Conservation (phyloP, 64 coral and sea anemone genomes). For the Trachythela sp. region DNA sequence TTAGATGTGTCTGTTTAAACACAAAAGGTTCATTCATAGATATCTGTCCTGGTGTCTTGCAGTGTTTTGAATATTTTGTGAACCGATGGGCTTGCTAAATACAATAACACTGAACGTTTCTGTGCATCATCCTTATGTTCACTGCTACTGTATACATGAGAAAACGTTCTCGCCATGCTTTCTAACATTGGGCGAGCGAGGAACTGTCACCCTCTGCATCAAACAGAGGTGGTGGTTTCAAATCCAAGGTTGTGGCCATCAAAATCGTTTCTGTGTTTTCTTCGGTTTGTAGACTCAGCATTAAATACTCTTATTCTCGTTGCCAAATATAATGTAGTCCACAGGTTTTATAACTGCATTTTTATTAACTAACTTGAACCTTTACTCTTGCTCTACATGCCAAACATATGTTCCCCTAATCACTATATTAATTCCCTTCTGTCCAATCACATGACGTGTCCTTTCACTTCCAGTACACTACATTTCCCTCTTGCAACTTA, state of each 20-base stretch:
- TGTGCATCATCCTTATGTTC: not conserved
- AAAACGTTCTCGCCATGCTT: too few relatives aligned
- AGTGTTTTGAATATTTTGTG: slow-evolving; percentile 10
- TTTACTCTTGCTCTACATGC: too few relatives aligned
- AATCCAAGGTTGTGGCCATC: not conserved
- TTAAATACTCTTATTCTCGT: not conserved
- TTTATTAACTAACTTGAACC: not conserved
- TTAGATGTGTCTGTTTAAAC: not conserved
- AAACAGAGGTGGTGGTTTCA: not conserved
- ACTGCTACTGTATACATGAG: too few relatives aligned
- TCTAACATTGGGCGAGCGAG: too few relatives aligned
- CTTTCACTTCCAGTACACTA: not conserved
- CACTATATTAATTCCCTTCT: too few relatives aligned
- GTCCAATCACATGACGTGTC: not conserved
- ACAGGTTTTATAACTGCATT: too few relatives aligned
- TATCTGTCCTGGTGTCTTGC: too few relatives aligned
- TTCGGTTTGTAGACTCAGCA: not conserved
- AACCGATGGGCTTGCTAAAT: not conserved
- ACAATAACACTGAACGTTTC: not conserved
- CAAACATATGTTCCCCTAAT: too few relatives aligned
- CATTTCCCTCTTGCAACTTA: too few relatives aligned
- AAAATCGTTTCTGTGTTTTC: not conserved
- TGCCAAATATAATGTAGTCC: slow-evolving; percentile 16
- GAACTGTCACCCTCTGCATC: not conserved
- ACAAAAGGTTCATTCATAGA: not conserved